A percentile compares a stretch with the other conserved stretches of the same genome.
phyloP scores from a whole-genome alignment of 2,888 invertebrate genomes.

The Rhagium mordax region DNA sequence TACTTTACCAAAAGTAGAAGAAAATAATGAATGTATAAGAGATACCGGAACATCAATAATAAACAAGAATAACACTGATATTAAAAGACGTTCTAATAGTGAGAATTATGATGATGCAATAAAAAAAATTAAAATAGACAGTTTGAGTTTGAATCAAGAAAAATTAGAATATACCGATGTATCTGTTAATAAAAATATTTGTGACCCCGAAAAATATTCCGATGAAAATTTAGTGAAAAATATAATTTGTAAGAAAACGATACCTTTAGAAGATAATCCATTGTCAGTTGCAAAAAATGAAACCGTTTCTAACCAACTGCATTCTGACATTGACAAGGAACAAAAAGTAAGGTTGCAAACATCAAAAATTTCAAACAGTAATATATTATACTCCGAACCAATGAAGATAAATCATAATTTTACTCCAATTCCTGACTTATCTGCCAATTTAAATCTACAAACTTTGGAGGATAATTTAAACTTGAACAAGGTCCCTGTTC shows the following conservation, averaged over 20 bases:
- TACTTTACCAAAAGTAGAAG: background rate
- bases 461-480: background rate
- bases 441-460: slow-evolving; percentile 13
- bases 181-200: background rate
- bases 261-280: no score
- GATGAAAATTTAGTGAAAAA: no score
- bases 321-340: background rate
- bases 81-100: slow-evolving; percentile 5
- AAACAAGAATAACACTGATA: background rate
- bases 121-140: background rate
- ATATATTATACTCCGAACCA: slow-evolving; percentile 37
- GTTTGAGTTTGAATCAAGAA: background rate
- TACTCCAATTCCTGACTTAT: background rate
- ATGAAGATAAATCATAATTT: slow-evolving; percentile 20
- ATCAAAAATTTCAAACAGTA: background rate
- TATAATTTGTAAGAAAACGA: no score
- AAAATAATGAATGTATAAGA: background rate
- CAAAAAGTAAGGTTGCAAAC: background rate
- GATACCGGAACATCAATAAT: background rate
- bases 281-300: background rate
- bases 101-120: background rate
- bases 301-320: background rate
- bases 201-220: background rate
- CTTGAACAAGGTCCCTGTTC: slow-evolving; percentile 8
- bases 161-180: background rate